Evolutionary conservation across 2,888 invertebrate species (phyloP).

Genomic region (Lasioglossum leucozonium): DNA sequence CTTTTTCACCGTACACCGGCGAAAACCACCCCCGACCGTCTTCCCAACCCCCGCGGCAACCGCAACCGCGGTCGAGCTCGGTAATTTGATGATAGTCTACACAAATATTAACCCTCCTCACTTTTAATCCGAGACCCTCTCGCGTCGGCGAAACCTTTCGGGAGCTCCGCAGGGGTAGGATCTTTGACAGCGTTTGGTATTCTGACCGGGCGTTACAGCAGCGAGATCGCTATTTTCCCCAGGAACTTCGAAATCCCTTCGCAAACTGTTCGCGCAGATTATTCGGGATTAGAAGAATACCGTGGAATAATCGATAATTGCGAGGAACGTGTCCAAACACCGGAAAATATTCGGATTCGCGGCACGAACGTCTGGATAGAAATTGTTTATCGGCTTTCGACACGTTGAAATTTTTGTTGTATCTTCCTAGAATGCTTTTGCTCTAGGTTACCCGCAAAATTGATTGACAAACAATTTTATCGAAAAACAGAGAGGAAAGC

Average conservation of each 20-base stretch:
- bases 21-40: conserved; percentile 53
- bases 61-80: conserved; percentile 24
- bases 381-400: not conserved
- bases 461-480: not conserved
- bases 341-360: not conserved
- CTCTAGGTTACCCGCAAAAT: not conserved
- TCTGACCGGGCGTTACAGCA: not conserved
- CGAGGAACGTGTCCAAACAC: not conserved
- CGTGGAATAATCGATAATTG: not conserved
- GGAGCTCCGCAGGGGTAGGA: not conserved
- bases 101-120: conserved; percentile 39
- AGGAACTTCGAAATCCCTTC: not conserved
- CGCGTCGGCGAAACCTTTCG: not conserved
- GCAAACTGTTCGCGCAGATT: conserved; percentile 1
- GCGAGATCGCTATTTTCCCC: not conserved
- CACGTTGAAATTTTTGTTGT: not conserved
- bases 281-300: not conserved
- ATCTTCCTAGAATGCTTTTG: not conserved
- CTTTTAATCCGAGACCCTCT: not conserved
- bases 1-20: conserved; percentile 52
- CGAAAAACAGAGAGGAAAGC: not conserved
- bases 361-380: not conserved
- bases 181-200: not conserved
- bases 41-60: conserved; percentile 46
- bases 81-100: conserved; percentile 46